Evolutionary conservation across 2,888 invertebrate genomes (phyloP).

Genomic region (Patella ulyssiponensis): DNA sequence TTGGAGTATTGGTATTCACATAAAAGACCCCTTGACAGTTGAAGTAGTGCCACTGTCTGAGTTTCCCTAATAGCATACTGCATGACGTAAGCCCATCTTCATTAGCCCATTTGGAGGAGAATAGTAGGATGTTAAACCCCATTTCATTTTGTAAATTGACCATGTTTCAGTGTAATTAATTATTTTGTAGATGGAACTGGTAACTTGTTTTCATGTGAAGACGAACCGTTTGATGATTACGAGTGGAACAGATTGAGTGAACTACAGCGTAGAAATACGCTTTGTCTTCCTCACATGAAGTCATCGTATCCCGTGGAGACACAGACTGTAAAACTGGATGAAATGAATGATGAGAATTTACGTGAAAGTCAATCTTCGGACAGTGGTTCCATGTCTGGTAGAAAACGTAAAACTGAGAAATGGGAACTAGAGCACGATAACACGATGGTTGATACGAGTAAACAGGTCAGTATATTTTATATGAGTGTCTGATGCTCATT

Average conservation of each 20-base stretch:
- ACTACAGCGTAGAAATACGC: constrained; percentile 70
- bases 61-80: too few species aligned
- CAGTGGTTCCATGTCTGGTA: constrained; percentile 13
- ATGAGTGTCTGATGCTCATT: neutral
- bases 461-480: neutral
- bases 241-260: constrained; percentile 67
- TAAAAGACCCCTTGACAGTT: too few species aligned
- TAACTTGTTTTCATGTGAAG: constrained; percentile 59
- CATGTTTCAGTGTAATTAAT: neutral
- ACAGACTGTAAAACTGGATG: constrained; percentile 46
- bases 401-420: neutral
- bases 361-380: constrained; percentile 43
- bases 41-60: too few species aligned
- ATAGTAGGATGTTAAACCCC: too few species aligned
- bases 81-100: too few species aligned
- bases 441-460: neutral
- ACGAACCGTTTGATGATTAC: constrained; percentile 61
- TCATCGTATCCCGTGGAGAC: constrained; percentile 71
- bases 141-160: too few species aligned
- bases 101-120: too few species aligned
- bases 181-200: constrained; percentile 50
- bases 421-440: neutral
- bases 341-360: constrained; percentile 42
- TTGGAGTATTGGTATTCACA: too few species aligned
- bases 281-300: constrained; percentile 71